These are phyloP conservation scores for Phainopepla nitens DNA, from an alignment of 2,113 vertebrate species.

Conservation along the genomic window DNA sequence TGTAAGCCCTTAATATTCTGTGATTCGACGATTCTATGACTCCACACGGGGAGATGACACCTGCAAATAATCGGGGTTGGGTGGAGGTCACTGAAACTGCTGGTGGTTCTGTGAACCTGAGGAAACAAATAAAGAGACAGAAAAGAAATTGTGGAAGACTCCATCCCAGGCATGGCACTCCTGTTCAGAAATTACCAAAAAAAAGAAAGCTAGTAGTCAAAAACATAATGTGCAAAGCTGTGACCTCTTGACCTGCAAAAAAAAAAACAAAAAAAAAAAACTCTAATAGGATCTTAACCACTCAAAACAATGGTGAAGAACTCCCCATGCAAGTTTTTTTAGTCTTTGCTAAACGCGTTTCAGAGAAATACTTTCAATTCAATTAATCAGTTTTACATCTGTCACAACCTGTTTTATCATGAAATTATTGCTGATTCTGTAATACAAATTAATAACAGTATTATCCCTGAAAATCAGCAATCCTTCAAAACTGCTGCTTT, in stretches of 20 bases:
- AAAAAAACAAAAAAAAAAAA: neutral
- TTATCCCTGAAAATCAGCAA: neutral
- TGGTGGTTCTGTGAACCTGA: too few relatives aligned
- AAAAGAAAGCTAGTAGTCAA: neutral
- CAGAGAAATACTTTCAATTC: neutral
- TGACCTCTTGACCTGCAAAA: neutral
- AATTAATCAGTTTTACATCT: neutral
- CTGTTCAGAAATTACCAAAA: neutral
- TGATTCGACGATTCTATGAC: neutral
- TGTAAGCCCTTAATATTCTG: neutral
- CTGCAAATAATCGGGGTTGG: neutral
- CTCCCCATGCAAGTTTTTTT: fast-evolving
- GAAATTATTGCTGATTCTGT: neutral
- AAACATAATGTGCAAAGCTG: fast-evolving
- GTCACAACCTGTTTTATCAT: neutral
- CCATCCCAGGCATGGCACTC: neutral
- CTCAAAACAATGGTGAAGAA: neutral
- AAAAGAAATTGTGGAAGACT: fast-evolving
- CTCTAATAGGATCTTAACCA: too few relatives aligned
- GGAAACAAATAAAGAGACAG: too few relatives aligned
- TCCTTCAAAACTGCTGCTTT: neutral
- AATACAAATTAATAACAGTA: neutral
- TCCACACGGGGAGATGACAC: neutral
- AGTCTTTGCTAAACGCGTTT: neutral
- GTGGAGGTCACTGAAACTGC: fast-evolving